phyloP scores from a whole-genome alignment of 2,113 vertebrate genomes.

The Tragelaphus buxtoni region DNA sequence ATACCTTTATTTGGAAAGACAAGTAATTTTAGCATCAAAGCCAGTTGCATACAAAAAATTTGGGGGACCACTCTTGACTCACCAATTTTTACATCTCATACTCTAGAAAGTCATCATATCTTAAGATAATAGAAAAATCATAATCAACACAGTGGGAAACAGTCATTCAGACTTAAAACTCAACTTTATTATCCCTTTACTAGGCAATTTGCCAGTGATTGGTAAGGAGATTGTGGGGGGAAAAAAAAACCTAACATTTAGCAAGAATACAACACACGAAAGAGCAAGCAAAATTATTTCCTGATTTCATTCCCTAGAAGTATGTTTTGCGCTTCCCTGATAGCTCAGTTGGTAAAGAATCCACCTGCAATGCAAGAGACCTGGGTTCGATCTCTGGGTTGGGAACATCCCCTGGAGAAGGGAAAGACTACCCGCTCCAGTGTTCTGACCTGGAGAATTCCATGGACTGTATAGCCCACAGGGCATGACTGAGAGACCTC shows the following conservation, averaged over 20 bases:
- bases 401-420: background rate
- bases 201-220: background rate
- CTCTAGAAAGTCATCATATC: background rate
- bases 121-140: background rate
- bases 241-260: background rate
- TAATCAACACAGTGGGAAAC: slow-evolving; percentile 35
- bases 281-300: background rate
- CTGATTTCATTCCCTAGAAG: background rate
- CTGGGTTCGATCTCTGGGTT: background rate
- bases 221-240: background rate
- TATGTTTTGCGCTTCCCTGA: background rate
- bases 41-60: slow-evolving; percentile 68
- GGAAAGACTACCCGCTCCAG: background rate
- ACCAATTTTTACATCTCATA: background rate
- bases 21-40: slow-evolving; percentile 84
- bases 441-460: background rate
- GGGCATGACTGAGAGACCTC: background rate
- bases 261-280: background rate
- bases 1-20: slow-evolving; percentile 72
- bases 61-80: background rate
- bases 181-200: background rate
- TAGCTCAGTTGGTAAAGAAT: background rate
- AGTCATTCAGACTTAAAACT: slow-evolving; percentile 20
- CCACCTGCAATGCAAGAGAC: background rate
- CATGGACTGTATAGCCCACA: background rate